These are phyloP conservation scores for Eupithecia subumbrata DNA, from an alignment of 2,888 invertebrate species.

Conservation along the genomic window DNA sequence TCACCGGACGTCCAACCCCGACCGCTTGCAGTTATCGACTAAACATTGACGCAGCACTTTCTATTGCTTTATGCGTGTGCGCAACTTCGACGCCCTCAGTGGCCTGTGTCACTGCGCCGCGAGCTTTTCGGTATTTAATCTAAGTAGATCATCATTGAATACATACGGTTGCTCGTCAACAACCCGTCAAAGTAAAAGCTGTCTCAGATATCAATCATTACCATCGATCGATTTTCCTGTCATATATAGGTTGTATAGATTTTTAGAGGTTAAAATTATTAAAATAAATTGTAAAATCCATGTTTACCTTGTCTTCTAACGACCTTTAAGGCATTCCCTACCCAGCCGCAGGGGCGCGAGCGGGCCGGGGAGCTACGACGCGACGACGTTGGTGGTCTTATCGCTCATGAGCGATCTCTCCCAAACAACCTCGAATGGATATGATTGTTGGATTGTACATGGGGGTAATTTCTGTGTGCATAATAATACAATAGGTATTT, in stretches of 20 bases:
- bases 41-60: conserved; percentile 72
- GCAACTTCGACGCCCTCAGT: conserved; percentile 53
- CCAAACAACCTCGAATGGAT: no score
- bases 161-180: background rate
- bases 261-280: background rate
- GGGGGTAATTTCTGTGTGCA: no score
- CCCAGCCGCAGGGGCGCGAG: background rate
- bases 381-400: no score
- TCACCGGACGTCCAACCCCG: conserved; percentile 63
- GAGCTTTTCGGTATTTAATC: background rate
- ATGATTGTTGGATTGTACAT: no score
- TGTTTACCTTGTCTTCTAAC: no score
- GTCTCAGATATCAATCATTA: background rate
- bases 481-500: no score
- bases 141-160: background rate
- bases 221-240: background rate
- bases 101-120: conserved; percentile 25
- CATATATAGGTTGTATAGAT: background rate
- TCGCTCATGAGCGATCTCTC: no score
- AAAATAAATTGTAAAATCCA: background rate
- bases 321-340: no score
- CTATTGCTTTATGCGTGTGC: conserved; percentile 76
- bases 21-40: conserved; percentile 71
- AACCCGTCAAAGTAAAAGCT: background rate
- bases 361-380: background rate